Base-by-base conservation (phyloP, 1,140 invertebrate genomes). In the Melanaphis sacchari region DNA sequence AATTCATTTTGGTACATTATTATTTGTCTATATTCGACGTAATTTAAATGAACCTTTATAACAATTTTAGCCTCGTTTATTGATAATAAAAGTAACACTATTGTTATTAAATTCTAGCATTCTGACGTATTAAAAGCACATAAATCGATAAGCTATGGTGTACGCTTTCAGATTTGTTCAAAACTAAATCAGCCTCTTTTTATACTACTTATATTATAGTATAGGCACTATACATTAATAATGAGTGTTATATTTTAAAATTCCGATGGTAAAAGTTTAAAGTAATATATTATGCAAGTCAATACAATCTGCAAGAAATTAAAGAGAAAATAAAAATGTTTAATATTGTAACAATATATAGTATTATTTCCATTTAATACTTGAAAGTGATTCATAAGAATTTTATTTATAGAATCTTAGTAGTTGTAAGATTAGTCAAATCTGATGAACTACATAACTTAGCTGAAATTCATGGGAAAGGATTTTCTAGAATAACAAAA, bases 71-170 rank as follows among this genome's bases (percentile, higher is more conserved):
- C 1, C 2, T 89, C 11, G 36, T 89, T 89, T 54, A 89, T 89
- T 22, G 49, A 89, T 54, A 36, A 54, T 54, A 54, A 89, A 89
- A 52, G n/a, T 36, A 87, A 87, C 43, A 52, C 18, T 54, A 40
- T 54, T 89, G 88, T 89, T 89, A 89, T 89, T 49, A 38, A 89
- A 89, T 89, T 54, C 49, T 49, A 8, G 24, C 24, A 36, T 52
- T 54, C 88, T 40, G 88, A 52, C 88, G 88, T 24, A 66, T 66
- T 66, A n/a, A n/a, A 66, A 66, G 31, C 31, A 66, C 31, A 66
- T 11, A 24, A 66, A 66, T 66, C 31, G 15, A 66, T 66, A 66
- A 66, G n/a, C 11, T 66, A 66, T 66, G 59, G 31, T 66, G 31
- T 15, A 66, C 11, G n/a, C 31, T 66, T 1, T 59, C 31, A 66